Base-by-base conservation (phyloP, 1,140 invertebrate genomes). In the Bemisia tabaci region DNA sequence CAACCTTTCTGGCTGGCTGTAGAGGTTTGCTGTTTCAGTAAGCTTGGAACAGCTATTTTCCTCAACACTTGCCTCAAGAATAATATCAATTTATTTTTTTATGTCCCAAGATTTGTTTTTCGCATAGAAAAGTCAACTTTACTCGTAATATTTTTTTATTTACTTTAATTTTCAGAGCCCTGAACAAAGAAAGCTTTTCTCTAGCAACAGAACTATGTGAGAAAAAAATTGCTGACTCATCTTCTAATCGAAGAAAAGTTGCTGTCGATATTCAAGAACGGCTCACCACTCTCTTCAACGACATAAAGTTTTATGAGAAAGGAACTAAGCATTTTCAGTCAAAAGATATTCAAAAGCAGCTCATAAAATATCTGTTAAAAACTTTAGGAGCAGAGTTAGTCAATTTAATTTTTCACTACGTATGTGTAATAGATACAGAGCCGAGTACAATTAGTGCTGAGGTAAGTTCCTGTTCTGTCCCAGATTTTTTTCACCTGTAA, bases 281-380 rank as follows among this genome's bases (percentile, higher is more conserved):
- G 74, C 77, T 95, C 0, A 90, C 90, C 74, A 80, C 84, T 22
- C 75, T 93, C 12, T 79, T 87, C 22, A 82, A 83, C 62, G 91
- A 94, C 74, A 85, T 93, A 27, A 83, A 85, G 69, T 77, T 94
- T 22, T 95, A 91, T 79, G 89, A 94, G 66, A 95, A 93, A 77
- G 91, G 90, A 2, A 78, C 94, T 0, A 93, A 91, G 75, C 76
- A 80, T 60, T 81, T 85, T 72, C 80, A 25, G 68, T 71, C 68
- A 75, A 79, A 68, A 75, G 84, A 80, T 76, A 85, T 81, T 61
- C 87, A 92, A 75, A 48, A 76, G 1, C 82, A 87, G 63, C 78
- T 95, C 62, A 77, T 80, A 0, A 92, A 91, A 75, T 92, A 95
- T 78, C 76, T 96, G 24, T 74, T 95, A 21, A 93, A 91, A 77